Base-by-base conservation (phyloP, 2,113 vertebrate genomes). In the Fulica atra region DNA sequence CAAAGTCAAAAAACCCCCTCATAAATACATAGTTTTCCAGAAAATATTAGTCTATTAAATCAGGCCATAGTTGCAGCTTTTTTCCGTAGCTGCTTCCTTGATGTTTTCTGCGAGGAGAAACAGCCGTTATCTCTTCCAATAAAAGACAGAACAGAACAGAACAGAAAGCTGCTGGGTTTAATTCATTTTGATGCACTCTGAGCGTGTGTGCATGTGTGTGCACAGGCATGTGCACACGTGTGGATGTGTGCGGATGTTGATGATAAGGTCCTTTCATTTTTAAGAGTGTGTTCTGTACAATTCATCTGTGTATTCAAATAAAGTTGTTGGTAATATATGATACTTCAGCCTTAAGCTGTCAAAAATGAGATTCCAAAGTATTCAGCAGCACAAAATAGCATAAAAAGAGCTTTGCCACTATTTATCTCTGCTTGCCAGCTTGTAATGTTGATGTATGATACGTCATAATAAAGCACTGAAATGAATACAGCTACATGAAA, bases 271-370 rank as follows among this genome's bases (percentile, higher is more conserved):
- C 50, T 89, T 91, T 82, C 4, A 29, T 77, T 85, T 95, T 86
- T 68, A 68, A 81, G 33, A 71, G 38, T 16, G 18, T 87, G 28
- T 59, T 96, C 57, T 87, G 21, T 66, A 80, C 64, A 51, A 76
- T 79, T 88, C 72, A 74, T 70, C 54, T 88, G 16, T 86, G 40
- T n/a, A 91, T 95, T 95, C 92, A 86, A 98, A 96, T 86, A 64
- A 94, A 92, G 59, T 70, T 72, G 10, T 29, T 51, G 17, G 29
- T 20, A 80, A 86, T 89, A 50, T 63, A 83, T 54, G 70, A 81
- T 40, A 69, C 50, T 89, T 96, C 61, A 92, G 28, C 20, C 69
- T 70, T 76, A 89, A 92, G 18, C 46, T 71, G 77, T 83, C 54
- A 92, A 85, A 96, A 95, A 91, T 87, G 36, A 95, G 60, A 86